A percentile compares a stretch with the other conserved stretches of the same genome.
phyloP scores from a whole-genome alignment of 2,797 vertebrate species.

The Enteromius trimaculatus region DNA sequence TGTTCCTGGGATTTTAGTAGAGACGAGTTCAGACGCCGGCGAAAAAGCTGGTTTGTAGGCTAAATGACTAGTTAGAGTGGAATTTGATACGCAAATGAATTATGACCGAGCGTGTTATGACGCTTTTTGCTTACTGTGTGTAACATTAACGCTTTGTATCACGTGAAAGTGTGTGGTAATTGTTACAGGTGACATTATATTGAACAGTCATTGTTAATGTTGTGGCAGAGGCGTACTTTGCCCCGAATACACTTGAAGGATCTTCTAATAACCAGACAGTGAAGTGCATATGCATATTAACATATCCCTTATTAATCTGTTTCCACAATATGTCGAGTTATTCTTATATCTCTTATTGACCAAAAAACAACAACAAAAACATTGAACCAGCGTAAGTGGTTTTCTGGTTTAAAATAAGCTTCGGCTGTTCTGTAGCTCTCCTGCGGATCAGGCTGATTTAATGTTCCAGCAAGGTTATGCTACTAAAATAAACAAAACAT shows the following conservation, averaged over 20 bases:
- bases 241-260: not conserved
- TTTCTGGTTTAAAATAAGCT: not conserved
- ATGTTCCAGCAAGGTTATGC: not conserved
- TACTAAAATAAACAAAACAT: slow-evolving; percentile 1
- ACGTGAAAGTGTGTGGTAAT: slow-evolving; percentile 5
- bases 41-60: not conserved
- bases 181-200: not conserved
- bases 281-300: not conserved
- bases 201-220: slow-evolving; percentile 24
- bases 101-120: not conserved
- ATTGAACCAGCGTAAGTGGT: not conserved
- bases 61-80: not conserved
- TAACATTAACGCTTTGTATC: slow-evolving; percentile 6
- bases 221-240: slow-evolving; percentile 23
- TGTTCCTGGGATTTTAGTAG: too few species aligned
- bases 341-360: not conserved
- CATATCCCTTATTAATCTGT: not conserved
- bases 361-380: not conserved
- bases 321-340: not conserved
- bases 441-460: not conserved
- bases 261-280: slow-evolving; percentile 4
- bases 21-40: not conserved
- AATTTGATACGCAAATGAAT: not conserved
- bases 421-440: not conserved
- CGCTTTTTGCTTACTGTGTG: not conserved